Evolutionary conservation across 2,888 invertebrate species (phyloP).

Genomic region (Lamellibrachia columna): DNA sequence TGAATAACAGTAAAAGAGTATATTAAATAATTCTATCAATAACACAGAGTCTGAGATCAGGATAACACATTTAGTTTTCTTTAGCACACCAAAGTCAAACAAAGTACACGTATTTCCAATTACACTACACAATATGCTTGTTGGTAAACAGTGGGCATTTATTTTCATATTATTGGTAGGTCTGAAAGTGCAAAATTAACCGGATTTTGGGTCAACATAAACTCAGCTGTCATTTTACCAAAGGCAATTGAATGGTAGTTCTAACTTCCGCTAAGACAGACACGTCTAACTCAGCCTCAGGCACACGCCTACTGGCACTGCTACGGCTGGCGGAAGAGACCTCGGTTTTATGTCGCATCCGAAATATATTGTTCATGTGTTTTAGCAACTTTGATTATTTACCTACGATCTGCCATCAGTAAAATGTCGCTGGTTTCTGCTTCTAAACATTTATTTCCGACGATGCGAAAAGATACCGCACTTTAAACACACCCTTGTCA

Average conservation of each 20-base stretch:
- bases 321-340: not conserved
- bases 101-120: too few species aligned
- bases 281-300: not conserved
- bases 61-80: too few species aligned
- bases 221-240: not conserved
- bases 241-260: not conserved
- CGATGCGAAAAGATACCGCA: not conserved
- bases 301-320: not conserved
- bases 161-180: not conserved
- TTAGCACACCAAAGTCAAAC: too few species aligned
- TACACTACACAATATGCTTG: not conserved
- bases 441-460: not conserved
- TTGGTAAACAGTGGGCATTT: not conserved
- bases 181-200: not conserved
- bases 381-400: not conserved
- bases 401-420: constrained; percentile 5
- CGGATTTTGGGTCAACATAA: not conserved
- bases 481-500: constrained; percentile 16
- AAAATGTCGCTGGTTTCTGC: not conserved
- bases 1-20: too few species aligned
- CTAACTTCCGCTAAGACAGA: not conserved
- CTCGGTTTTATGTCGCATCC: not conserved
- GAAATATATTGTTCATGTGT: not conserved
- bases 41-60: too few species aligned
- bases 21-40: too few species aligned